Conservation (phyloP, 2,888 invertebrate species). For the Hypselothyrea guttata region DNA sequence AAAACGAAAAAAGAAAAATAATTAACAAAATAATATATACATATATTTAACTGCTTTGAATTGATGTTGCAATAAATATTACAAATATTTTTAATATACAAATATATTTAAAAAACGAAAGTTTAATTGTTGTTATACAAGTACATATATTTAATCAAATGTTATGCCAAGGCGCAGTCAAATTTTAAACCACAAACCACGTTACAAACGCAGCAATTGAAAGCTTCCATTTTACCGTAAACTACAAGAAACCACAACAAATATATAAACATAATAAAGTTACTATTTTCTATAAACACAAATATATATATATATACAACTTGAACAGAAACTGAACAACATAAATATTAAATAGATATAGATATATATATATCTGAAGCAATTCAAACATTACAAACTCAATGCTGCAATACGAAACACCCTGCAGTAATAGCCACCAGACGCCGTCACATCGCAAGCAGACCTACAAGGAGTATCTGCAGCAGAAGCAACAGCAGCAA, state of each 20-base stretch:
- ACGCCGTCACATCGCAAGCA: slow-evolving; percentile 51
- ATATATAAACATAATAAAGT: slow-evolving; percentile 52
- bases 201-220: slow-evolving; percentile 76
- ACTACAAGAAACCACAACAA: slow-evolving; percentile 42
- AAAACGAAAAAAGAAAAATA: slow-evolving; percentile 11
- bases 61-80: slow-evolving; percentile 24
- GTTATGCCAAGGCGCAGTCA: slow-evolving; percentile 49
- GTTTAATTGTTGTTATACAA: slow-evolving; percentile 32
- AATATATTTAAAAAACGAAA: slow-evolving; percentile 17
- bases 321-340: slow-evolving; percentile 15
- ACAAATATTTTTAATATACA: slow-evolving; percentile 48
- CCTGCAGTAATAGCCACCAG: slow-evolving; percentile 55
- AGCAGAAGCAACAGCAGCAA: slow-evolving; percentile 35
- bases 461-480: slow-evolving; percentile 53
- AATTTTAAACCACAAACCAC: slow-evolving; percentile 56
- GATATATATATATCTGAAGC: slow-evolving; percentile 17
- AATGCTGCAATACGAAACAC: slow-evolving; percentile 72
- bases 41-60: slow-evolving; percentile 10
- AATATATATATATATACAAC: slow-evolving; percentile 34
- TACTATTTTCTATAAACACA: slow-evolving; percentile 67
- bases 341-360: slow-evolving; percentile 21
- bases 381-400: slow-evolving; percentile 37
- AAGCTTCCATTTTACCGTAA: slow-evolving; percentile 71
- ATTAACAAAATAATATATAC: slow-evolving; percentile 9
- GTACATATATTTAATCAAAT: slow-evolving; percentile 22